These are phyloP conservation scores for Brachyistius frenatus DNA, from an alignment of 2,113 vertebrate species.

Conservation along the genomic window DNA sequence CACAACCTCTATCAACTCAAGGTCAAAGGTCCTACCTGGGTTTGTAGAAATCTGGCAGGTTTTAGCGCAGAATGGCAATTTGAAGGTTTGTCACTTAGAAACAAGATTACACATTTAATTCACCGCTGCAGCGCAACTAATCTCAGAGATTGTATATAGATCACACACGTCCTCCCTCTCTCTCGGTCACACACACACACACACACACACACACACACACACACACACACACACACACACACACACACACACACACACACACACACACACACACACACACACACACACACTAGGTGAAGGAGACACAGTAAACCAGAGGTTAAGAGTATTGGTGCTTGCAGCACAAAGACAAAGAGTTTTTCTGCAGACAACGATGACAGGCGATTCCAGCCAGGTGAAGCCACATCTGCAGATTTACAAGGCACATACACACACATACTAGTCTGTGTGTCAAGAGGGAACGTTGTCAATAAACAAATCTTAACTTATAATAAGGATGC, in stretches of 20 bases:
- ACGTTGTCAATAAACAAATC: background rate
- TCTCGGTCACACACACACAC: background rate
- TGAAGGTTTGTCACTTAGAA: conserved; percentile 40
- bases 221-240: background rate
- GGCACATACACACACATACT: background rate
- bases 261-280: background rate
- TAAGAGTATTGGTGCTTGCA: background rate
- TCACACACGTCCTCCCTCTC: background rate
- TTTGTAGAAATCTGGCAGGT: conserved; percentile 25
- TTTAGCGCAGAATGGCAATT: conserved; percentile 39
- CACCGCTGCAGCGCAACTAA: conserved; percentile 30
- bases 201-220: too few relatives aligned
- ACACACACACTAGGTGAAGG: background rate
- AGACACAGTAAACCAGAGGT: background rate
- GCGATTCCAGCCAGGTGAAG: conserved; percentile 3
- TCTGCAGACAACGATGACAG: conserved; percentile 4
- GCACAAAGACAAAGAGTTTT: background rate
- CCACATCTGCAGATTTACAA: background rate
- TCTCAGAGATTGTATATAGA: conserved; percentile 29
- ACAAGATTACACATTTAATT: conserved; percentile 54
- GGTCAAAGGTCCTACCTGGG: conserved; percentile 62
- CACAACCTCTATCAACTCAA: conserved; percentile 54
- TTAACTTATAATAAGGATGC: background rate
- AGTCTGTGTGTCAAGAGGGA: background rate
- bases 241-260: background rate